These are phyloP conservation scores for Phaedon cochleariae DNA, from an alignment of 2,888 invertebrate genomes.

Conservation along the genomic window DNA sequence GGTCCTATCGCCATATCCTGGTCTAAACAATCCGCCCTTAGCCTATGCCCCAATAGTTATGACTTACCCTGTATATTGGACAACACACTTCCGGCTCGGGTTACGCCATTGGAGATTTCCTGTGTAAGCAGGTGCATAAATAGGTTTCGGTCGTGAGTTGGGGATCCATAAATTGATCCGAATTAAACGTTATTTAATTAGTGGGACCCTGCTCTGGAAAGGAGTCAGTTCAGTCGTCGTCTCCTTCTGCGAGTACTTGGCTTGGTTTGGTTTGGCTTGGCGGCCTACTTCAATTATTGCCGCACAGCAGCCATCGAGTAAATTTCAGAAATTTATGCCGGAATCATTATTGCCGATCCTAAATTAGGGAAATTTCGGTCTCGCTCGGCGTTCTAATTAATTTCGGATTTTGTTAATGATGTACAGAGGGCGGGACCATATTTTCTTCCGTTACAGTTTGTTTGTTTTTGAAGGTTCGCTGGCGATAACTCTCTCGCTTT, in stretches of 20 bases:
- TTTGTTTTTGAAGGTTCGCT: constrained; percentile 1
- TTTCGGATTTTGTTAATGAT: constrained; percentile 33
- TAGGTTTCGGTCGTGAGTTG: constrained; percentile 47
- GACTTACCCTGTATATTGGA: too few species aligned
- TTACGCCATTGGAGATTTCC: constrained; percentile 3
- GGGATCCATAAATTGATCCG: constrained; percentile 56
- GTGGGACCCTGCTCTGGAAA: constrained; percentile 43
- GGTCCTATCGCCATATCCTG: too few species aligned
- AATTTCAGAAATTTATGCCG: constrained; percentile 53
- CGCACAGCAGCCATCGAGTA: constrained; percentile 50
- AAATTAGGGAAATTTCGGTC: constrained; percentile 43
- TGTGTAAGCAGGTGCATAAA: constrained; percentile 48
- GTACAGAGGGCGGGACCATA: neutral
- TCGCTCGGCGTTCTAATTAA: constrained; percentile 39
- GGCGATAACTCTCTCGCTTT: neutral
- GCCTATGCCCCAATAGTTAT: too few species aligned
- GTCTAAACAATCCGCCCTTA: too few species aligned
- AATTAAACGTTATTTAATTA: constrained; percentile 58
- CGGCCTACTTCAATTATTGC: constrained; percentile 46
- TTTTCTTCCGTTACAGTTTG: neutral
- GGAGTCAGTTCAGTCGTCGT: constrained; percentile 35
- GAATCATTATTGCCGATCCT: constrained; percentile 45
- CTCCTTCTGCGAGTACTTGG: neutral
- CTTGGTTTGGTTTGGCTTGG: neutral
- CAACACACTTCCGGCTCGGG: neutral